phyloP scores from a whole-genome alignment of 2,113 vertebrate species.

The Brachypodius melanocephalos region DNA sequence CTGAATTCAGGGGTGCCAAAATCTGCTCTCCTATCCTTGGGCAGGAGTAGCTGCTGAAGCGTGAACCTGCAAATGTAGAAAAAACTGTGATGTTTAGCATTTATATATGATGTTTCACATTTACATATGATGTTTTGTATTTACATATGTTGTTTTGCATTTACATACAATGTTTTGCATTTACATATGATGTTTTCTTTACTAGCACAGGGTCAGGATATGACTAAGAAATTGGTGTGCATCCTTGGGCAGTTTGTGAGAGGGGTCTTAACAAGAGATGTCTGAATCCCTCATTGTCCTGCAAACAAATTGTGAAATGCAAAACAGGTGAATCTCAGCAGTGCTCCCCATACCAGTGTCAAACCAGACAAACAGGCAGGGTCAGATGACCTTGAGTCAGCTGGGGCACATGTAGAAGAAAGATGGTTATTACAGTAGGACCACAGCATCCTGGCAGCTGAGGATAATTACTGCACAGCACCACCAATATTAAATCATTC shows the following conservation, averaged over 20 bases:
- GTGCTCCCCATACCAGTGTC: neutral
- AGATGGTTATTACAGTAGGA: neutral
- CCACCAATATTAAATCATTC: neutral
- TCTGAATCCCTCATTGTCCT: neutral
- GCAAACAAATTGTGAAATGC: neutral
- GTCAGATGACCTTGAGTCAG: neutral
- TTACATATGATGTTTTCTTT: neutral
- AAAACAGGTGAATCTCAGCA: neutral
- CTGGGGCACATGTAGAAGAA: neutral
- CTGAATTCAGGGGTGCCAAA: neutral
- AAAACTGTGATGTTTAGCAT: neutral
- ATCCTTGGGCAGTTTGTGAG: neutral
- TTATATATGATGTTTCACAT: neutral
- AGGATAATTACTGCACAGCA: neutral
- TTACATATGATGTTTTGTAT: neutral
- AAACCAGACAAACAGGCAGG: neutral
- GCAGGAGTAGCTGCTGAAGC: neutral
- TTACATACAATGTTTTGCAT: neutral
- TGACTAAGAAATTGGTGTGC: neutral
- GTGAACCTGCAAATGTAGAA: neutral
- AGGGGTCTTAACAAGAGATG: neutral
- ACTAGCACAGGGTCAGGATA: neutral
- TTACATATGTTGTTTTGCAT: neutral
- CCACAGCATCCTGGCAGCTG: neutral
- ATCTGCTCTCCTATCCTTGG: neutral